phyloP scores from a whole-genome alignment of 2,113 vertebrate genomes.

The Pseudolaguvia tuberculata region DNA sequence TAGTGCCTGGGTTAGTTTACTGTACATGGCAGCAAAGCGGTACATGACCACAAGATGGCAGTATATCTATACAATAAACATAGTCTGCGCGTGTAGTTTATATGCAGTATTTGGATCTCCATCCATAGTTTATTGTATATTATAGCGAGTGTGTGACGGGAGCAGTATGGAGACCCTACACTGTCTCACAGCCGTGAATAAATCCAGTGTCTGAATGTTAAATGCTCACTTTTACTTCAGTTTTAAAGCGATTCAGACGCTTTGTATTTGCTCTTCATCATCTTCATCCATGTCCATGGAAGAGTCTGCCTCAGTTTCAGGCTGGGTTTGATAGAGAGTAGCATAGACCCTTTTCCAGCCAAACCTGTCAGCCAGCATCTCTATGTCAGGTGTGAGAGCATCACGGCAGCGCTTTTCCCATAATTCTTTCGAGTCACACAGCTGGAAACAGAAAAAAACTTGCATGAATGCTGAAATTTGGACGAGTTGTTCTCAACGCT shows the following conservation, averaged over 20 bases:
- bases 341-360: slow-evolving; percentile 71
- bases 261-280: not conserved
- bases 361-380: slow-evolving; percentile 53
- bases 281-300: not conserved
- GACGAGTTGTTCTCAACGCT: not conserved
- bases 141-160: too few species aligned
- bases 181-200: too few species aligned
- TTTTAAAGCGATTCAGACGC: not conserved
- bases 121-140: too few species aligned
- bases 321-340: slow-evolving; percentile 44
- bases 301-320: not conserved
- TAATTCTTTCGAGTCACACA: slow-evolving; percentile 64
- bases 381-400: slow-evolving; percentile 63
- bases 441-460: slow-evolving; percentile 49
- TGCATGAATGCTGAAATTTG: not conserved
- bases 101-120: too few species aligned
- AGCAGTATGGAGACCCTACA: too few species aligned
- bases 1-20: too few species aligned
- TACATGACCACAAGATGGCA: not conserved
- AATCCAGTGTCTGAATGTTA: too few species aligned
- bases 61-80: not conserved
- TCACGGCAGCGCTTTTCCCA: slow-evolving; percentile 63
- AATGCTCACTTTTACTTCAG: too few species aligned
- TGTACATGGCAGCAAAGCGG: too few species aligned
- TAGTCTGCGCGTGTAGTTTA: too few species aligned